These are phyloP conservation scores for Typhlichthys subterraneus DNA, from an alignment of 2,797 vertebrate species.

Conservation along the genomic window DNA sequence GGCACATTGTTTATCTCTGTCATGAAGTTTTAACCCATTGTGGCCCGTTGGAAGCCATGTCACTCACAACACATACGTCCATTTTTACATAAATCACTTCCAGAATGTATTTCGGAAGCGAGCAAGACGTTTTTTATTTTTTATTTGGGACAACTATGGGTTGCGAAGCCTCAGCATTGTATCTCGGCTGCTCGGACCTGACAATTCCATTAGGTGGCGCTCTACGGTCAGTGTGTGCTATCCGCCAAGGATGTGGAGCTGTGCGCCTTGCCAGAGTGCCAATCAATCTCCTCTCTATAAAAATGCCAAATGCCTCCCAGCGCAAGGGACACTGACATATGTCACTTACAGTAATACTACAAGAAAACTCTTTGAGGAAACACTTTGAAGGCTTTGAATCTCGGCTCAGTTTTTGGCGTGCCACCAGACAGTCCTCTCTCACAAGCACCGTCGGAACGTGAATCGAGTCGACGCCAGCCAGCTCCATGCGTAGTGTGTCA, in stretches of 20 bases:
- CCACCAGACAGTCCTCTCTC: constrained; percentile 54
- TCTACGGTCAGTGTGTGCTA: constrained; percentile 26
- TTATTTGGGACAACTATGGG: constrained; percentile 34
- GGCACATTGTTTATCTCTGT: constrained; percentile 28
- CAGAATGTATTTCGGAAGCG: constrained; percentile 62
- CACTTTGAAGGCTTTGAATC: constrained; percentile 33
- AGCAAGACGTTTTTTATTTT: constrained; percentile 8
- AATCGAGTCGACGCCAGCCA: constrained; percentile 69
- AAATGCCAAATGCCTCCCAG: constrained; percentile 65
- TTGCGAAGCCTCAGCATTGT: constrained; percentile 38
- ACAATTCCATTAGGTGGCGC: constrained; percentile 44
- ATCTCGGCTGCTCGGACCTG: constrained; percentile 22
- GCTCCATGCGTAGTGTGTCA: constrained; percentile 48
- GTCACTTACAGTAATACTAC: constrained; percentile 33
- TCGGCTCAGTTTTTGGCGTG: constrained; percentile 38
- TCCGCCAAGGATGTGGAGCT: constrained; percentile 31
- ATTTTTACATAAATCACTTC: constrained; percentile 53
- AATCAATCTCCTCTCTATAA: constrained; percentile 48
- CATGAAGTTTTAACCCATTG: constrained; percentile 29
- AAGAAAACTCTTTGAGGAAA: constrained; percentile 21
- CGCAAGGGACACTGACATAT: constrained; percentile 44
- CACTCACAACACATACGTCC: constrained; percentile 37
- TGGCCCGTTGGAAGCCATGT: constrained; percentile 37
- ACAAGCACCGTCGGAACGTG: constrained; percentile 43
- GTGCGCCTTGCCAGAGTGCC: constrained; percentile 58